Conservation (phyloP, 2,888 invertebrate species). For the Drosophila neotestacea region DNA sequence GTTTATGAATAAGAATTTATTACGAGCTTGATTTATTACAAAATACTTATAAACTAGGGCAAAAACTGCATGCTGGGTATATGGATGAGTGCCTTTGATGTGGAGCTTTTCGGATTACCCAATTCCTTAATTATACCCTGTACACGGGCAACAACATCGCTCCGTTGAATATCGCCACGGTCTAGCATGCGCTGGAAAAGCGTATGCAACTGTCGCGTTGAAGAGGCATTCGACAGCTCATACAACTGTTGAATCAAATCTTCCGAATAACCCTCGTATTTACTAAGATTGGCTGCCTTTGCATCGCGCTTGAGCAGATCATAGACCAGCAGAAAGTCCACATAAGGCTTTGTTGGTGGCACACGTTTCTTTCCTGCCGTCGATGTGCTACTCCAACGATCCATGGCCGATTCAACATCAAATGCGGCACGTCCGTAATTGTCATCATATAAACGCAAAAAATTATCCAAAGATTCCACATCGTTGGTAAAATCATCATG, state of each 20-base stretch:
- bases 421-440: conserved; percentile 82
- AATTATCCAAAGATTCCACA: conserved; percentile 84
- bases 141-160: conserved; percentile 83
- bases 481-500: conserved; percentile 82
- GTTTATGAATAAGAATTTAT: conserved; percentile 51
- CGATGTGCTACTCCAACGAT: conserved; percentile 82
- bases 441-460: conserved; percentile 84
- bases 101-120: conserved; percentile 80
- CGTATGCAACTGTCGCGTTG: conserved; percentile 83
- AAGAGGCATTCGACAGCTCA: conserved; percentile 81
- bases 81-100: conserved; percentile 78
- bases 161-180: conserved; percentile 82
- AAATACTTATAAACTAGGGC: conserved; percentile 69
- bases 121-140: conserved; percentile 83
- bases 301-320: conserved; percentile 85
- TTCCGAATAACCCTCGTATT: conserved; percentile 84
- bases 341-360: conserved; percentile 85
- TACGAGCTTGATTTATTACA: conserved; percentile 42
- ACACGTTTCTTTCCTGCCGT: conserved; percentile 84
- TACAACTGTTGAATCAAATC: conserved; percentile 79
- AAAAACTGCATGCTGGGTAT: conserved; percentile 84
- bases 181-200: conserved; percentile 83
- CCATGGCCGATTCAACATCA: conserved; percentile 78
- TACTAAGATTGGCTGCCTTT: conserved; percentile 83
- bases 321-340: conserved; percentile 84